Evolutionary conservation across 2,113 vertebrate species (phyloP), one percentile per base, ranked within the genome.

Genomic region (Acanthisitta chloris): DNA sequence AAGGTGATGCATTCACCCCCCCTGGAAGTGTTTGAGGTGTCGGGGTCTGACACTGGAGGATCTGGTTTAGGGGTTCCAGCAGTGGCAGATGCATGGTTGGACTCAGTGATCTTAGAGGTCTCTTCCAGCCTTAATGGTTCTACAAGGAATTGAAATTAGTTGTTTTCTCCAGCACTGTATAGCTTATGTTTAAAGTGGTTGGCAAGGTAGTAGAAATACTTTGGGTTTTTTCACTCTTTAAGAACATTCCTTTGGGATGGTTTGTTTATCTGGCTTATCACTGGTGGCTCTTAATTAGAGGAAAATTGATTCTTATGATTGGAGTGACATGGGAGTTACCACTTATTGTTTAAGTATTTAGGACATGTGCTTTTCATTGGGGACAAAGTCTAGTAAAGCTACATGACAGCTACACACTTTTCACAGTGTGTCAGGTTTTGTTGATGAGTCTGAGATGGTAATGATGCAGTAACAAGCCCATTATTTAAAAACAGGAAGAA

Each of bases 201-300:
- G n/a, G 9, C 0, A 0, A 91, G 45, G 26, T 66, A 65, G 19
- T 73, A 64, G 34, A 69, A 84, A 65, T 58, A 51, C 8, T 45
- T 91, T 36, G n/a, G n/a, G 4, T 46, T 79, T 71, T 85, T 76
- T 69, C 31, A 25, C 16, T 79, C 1, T 62, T 59, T 48, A 64
- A 61, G 17, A 90, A 20, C 5, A 43, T 92, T 65, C 78, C 88
- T 87, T 55, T 90, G 90, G 61, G 90, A 81, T 20, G 14, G 33
- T 78, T 84, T 81, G 55, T 92, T 94, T 94, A 19, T 94, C 42
- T 91, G 52, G 10, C 59, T n/a, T 25, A 51, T 90, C 66, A 55
- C 31, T 90, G 31, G 17, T 91, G 73, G 59, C 40, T 95, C 51
- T 82, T 79, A 91, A 96, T 95, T 95, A 95, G 57, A 87, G 40